phyloP scores from a whole-genome alignment of 92 coral and sea anemone species.

The Parazoanthus atlanticus region DNA sequence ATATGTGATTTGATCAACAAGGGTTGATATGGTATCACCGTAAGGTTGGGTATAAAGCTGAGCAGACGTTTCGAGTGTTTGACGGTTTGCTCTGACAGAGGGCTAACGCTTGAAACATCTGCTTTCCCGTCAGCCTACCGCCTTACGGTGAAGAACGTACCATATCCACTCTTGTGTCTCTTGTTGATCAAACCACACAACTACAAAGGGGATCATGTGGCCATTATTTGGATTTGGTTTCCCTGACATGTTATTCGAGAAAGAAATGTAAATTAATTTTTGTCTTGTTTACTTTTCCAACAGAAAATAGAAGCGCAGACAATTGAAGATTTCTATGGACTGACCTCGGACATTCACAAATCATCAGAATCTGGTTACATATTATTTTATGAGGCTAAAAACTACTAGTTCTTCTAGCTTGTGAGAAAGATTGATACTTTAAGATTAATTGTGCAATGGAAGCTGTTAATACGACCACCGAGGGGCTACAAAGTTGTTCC shows the following conservation, averaged over 20 bases:
- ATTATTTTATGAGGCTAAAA: slow-evolving; percentile 91
- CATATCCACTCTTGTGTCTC: no score
- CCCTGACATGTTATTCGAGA: neutral
- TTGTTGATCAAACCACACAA: no score
- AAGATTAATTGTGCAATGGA: neutral
- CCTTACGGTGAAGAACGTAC: no score
- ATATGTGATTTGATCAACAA: no score
- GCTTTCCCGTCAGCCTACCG: no score
- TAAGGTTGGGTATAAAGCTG: no score
- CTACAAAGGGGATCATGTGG: no score
- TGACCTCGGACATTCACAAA: slow-evolving; percentile 96
- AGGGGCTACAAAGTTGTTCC: neutral
- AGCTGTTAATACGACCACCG: neutral
- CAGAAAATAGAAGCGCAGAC: slow-evolving; percentile 99
- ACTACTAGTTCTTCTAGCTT: slow-evolving; percentile 15
- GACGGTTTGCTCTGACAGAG: no score
- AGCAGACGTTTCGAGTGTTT: no score
- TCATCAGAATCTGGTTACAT: slow-evolving; percentile 98
- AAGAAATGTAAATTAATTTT: neutral
- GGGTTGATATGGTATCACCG: no score
- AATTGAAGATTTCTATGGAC: slow-evolving; percentile 97
- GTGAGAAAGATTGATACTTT: neutral
- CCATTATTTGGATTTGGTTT: no score
- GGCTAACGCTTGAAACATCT: no score
- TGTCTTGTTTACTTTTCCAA: slow-evolving; percentile 15